These are phyloP conservation scores for Diceros bicornis DNA, from an alignment of 2,797 vertebrate species.

Conservation along the genomic window DNA sequence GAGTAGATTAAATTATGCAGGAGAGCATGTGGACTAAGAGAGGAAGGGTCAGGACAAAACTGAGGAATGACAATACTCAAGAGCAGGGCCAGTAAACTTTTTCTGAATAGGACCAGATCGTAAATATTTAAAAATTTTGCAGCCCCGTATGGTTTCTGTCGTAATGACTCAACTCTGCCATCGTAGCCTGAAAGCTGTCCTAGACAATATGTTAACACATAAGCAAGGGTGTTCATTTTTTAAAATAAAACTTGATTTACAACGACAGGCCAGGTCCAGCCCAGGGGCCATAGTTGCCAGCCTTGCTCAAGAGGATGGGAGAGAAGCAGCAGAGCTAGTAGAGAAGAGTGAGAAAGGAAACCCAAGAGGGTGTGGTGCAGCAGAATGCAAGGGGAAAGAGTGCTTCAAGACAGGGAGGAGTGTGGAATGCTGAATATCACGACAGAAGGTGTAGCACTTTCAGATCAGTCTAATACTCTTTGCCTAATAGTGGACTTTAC, in stretches of 20 bases:
- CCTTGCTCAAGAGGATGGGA: neutral
- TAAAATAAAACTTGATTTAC: neutral
- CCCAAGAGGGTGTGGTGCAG: accelerated
- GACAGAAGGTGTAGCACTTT: neutral
- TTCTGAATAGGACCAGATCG: neutral
- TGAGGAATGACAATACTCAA: neutral
- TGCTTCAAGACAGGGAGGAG: neutral
- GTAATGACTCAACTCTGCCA: neutral
- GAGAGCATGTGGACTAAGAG: neutral
- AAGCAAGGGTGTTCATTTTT: neutral
- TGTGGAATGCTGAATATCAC: neutral
- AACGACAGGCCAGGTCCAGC: neutral
- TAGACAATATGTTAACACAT: neutral
- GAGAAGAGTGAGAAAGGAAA: neutral
- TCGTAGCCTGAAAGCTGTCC: neutral
- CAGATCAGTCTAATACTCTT: neutral
- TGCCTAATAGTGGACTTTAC: neutral
- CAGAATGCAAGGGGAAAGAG: neutral
- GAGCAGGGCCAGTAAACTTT: neutral
- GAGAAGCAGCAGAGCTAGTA: neutral
- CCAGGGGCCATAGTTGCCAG: neutral
- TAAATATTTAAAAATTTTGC: neutral
- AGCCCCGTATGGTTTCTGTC: neutral
- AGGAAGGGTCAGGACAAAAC: neutral
- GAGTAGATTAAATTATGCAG: neutral